These are phyloP conservation scores for Dicranocentrus wangi DNA, from an alignment of 2,888 invertebrate species.

Conservation along the genomic window DNA sequence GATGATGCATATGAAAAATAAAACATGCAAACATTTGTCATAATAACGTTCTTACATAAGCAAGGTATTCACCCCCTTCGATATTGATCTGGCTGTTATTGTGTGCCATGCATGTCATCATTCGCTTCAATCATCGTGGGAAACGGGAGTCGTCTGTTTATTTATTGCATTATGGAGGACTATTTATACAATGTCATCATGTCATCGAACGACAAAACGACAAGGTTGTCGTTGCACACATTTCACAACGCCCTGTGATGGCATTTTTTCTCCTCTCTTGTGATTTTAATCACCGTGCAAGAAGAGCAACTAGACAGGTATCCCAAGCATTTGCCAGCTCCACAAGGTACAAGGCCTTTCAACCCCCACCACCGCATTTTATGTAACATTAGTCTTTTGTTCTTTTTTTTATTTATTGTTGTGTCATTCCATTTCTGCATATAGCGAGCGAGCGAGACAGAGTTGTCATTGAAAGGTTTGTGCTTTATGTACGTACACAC, in stretches of 20 bases:
- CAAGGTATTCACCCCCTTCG: too few species aligned
- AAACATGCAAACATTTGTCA: neutral
- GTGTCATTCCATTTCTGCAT: neutral
- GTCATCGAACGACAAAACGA: slow-evolving; percentile 54
- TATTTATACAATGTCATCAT: slow-evolving; percentile 53
- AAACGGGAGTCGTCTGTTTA: slow-evolving; percentile 70
- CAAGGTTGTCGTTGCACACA: slow-evolving; percentile 51
- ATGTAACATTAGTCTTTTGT: neutral
- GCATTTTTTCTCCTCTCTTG: slow-evolving; percentile 19
- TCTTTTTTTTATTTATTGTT: neutral
- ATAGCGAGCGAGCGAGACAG: too few species aligned
- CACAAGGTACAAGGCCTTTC: too few species aligned
- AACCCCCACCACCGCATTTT: too few species aligned
- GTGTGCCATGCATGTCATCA: neutral
- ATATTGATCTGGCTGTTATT: too few species aligned
- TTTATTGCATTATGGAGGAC: slow-evolving; percentile 43
- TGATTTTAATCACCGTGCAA: neutral
- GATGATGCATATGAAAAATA: neutral
- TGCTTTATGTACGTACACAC: too few species aligned
- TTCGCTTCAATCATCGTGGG: slow-evolving; percentile 65
- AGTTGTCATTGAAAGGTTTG: neutral
- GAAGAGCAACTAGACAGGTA: neutral
- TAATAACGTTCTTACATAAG: too few species aligned
- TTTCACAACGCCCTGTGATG: slow-evolving; percentile 61
- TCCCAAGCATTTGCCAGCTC: neutral